Base-by-base conservation (phyloP, 2,797 vertebrate genomes). In the Peromyscus attwateri region DNA sequence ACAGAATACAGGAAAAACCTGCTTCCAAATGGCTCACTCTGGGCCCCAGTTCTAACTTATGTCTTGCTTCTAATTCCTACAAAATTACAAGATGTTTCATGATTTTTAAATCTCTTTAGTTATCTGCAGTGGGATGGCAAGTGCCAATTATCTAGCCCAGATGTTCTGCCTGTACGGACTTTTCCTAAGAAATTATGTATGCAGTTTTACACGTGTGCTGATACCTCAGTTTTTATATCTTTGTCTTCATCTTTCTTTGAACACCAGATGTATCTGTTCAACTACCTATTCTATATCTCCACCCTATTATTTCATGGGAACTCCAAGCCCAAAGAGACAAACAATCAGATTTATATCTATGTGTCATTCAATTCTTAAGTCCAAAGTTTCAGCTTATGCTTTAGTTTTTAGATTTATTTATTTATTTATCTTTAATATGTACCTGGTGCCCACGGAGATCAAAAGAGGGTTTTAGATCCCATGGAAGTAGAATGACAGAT, bases 261-360 rank as follows among this genome's bases (percentile, higher is more conserved):
- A 68, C 12, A 60, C 11, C 17, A 84, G 31, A 75, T 43, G 76
- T 34, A 13, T 37, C 76, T 70, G 27, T 49, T 89, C 71, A 84
- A 60, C 46, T 91, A 60, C 62, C 49, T 81, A 62, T n/a, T 91
- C 85, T 90, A n/a, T 40, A 52, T 82, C 81, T 75, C 57, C 57
- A 52, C 34, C 80, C 85, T 81, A 60, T 89, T 87, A 71, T 70
- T 62, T 87, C 75, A 76, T 52, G 89, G 29, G 68, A 91, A 76
- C 57, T 43, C 21, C 17, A 87, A 85, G 79, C 37, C 49, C 49
- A 92, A 21, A 85, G 43, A 81, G 31, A 14, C 31, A 62, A 3
- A 87, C 60, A 92, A 96, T 73, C 57, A 34, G 43, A 82, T 87
- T 62, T 87, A 23, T 40, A 93, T 40, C 81, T 87, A 75, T 40